A percentile compares a stretch with the other conserved stretches of the same genome.
Evolutionary conservation across 2,888 invertebrate species (phyloP).

Genomic region (Ormyrus rosae): DNA sequence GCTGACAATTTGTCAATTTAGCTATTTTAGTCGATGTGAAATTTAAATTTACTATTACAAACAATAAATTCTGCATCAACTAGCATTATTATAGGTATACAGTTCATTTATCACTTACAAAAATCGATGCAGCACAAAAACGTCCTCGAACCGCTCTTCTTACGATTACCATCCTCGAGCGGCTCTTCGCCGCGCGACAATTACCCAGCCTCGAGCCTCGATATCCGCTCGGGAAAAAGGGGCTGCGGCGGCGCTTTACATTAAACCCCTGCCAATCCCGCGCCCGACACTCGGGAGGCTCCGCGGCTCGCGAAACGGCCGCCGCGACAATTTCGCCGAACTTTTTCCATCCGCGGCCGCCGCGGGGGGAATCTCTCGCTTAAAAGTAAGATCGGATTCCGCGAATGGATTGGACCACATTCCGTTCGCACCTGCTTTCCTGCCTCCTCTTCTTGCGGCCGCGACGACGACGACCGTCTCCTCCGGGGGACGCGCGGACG

Average conservation of each 20-base stretch:
- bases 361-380: not conserved
- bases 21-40: too few relatives aligned
- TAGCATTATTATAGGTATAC: too few relatives aligned
- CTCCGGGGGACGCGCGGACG: conserved; percentile 13
- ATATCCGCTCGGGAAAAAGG: not conserved
- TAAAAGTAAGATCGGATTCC: conserved; percentile 69
- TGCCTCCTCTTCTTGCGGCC: conserved; percentile 52
- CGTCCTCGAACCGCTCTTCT: too few relatives aligned
- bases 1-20: too few relatives aligned
- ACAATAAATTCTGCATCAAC: too few relatives aligned
- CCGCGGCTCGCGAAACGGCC: not conserved
- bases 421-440: conserved; percentile 73
- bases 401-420: conserved; percentile 74
- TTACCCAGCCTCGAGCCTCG: not conserved
- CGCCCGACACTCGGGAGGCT: not conserved
- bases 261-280: too few relatives aligned
- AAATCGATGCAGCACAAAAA: too few relatives aligned
- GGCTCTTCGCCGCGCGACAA: too few relatives aligned
- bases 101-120: too few relatives aligned
- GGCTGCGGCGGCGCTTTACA: too few relatives aligned
- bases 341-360: conserved; percentile 16
- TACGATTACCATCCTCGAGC: too few relatives aligned
- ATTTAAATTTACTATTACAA: too few relatives aligned
- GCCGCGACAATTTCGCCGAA: conserved; percentile 20
- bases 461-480: not conserved